phyloP scores from a whole-genome alignment of 2,888 invertebrate genomes.

The Myopa tessellatipennis region DNA sequence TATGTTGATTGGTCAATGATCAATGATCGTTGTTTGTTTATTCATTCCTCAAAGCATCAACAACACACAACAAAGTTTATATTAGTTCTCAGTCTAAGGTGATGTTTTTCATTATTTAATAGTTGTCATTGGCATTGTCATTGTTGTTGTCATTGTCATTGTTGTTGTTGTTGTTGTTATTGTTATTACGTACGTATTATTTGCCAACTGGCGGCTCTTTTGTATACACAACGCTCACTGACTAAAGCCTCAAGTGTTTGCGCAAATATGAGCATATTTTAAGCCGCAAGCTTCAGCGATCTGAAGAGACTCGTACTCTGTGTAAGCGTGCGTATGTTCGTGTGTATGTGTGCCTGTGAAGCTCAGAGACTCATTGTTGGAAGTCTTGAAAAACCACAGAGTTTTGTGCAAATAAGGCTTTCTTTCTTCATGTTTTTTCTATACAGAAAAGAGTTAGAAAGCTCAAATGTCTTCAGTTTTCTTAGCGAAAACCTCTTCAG shows the following conservation, averaged over 20 bases:
- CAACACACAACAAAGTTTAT: too few relatives aligned
- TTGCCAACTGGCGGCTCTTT: constrained; percentile 35
- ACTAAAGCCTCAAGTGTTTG: constrained; percentile 20
- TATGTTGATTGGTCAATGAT: too few relatives aligned
- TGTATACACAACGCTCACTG: constrained; percentile 23
- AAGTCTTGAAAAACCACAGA: neutral
- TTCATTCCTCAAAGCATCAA: too few relatives aligned
- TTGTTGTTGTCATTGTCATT: too few relatives aligned
- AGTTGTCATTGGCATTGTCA: too few relatives aligned
- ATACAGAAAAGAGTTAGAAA: neutral
- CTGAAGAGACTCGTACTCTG: neutral
- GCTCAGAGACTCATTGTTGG: neutral
- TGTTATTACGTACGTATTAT: constrained; percentile 6
- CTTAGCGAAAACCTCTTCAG: neutral
- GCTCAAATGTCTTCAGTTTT: too few relatives aligned
- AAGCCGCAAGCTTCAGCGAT: neutral
- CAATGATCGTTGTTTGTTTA: too few relatives aligned
- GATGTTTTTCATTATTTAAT: too few relatives aligned
- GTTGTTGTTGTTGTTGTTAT: neutral
- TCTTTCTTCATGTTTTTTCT: neutral
- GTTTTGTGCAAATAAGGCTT: neutral
- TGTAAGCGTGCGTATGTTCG: too few relatives aligned
- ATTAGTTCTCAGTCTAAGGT: too few relatives aligned
- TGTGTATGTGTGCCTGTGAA: neutral
- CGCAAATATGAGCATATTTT: constrained; percentile 26